Evolutionary conservation across 2,888 invertebrate species (phyloP).

Genomic region (Leucophora obtusa): DNA sequence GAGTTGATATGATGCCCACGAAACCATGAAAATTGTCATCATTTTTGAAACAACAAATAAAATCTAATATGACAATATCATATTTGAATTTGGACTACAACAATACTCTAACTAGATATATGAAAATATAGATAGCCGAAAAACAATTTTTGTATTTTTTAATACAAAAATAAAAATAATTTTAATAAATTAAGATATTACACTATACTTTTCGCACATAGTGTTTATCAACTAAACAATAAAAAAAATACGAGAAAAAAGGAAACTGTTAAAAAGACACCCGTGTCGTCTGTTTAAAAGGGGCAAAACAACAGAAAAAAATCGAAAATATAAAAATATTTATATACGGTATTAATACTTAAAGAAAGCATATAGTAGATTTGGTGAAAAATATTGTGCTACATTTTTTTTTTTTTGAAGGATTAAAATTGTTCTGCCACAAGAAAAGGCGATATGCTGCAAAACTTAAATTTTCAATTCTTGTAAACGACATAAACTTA

Average conservation of each 20-base stretch:
- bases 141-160: too few relatives aligned
- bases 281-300: conserved; percentile 2
- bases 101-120: too few relatives aligned
- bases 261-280: conserved; percentile 6
- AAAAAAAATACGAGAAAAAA: not conserved
- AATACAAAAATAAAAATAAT: too few relatives aligned
- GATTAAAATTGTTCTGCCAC: not conserved
- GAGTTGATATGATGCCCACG: too few relatives aligned
- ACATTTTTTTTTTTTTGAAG: not conserved
- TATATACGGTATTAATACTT: not conserved
- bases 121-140: too few relatives aligned
- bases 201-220: too few relatives aligned
- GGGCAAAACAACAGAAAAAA: not conserved
- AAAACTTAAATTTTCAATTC: not conserved
- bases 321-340: conserved; percentile 8
- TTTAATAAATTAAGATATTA: too few relatives aligned
- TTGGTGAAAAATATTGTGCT: not conserved
- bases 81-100: too few relatives aligned
- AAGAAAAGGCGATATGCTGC: not conserved
- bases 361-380: not conserved
- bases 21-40: too few relatives aligned
- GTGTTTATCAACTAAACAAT: not conserved
- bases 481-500: not conserved
- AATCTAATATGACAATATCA: too few relatives aligned
- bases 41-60: too few relatives aligned